phyloP scores from a whole-genome alignment of 2,113 vertebrate genomes.

The Sceloporus undulatus region DNA sequence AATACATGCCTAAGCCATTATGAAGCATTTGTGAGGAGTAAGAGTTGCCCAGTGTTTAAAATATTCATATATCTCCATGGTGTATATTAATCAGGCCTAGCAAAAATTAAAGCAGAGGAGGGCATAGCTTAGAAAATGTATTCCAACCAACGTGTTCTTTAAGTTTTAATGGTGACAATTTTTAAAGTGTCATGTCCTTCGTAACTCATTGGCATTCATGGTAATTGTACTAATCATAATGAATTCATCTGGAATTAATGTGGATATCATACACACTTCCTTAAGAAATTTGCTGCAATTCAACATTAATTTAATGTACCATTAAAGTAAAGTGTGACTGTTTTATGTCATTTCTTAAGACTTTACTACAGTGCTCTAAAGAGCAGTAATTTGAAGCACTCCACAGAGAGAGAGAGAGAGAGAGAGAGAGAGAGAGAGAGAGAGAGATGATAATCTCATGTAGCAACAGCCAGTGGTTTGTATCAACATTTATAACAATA shows the following conservation, averaged over 20 bases:
- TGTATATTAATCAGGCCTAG: background rate
- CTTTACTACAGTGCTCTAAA: constrained; percentile 35
- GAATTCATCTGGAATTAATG: constrained; percentile 59
- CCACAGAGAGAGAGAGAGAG: constrained; percentile 26
- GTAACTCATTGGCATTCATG: constrained; percentile 54
- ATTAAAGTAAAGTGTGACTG: constrained; percentile 48
- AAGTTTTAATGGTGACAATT: constrained; percentile 29
- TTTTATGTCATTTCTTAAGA: constrained; percentile 37
- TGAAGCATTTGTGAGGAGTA: background rate
- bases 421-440: constrained; percentile 5
- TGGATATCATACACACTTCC: constrained; percentile 36
- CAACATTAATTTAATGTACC: constrained; percentile 57
- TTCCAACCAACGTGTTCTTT: background rate
- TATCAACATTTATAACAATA: background rate
- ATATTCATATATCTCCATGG: constrained; percentile 6
- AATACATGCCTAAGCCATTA: background rate
- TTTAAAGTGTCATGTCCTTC: constrained; percentile 30
- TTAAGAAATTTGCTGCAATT: constrained; percentile 35
- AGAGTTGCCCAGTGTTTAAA: constrained; percentile 24
- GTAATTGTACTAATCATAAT: constrained; percentile 40
- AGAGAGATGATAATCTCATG: constrained; percentile 14
- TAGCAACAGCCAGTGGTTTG: background rate
- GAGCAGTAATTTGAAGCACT: constrained; percentile 40
- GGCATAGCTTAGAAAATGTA: constrained; percentile 19
- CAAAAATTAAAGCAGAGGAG: constrained; percentile 20